Evolutionary conservation across 2,888 invertebrate species (phyloP), one percentile per base, ranked within the genome.

Genomic region (Alentia gelatinosa): DNA sequence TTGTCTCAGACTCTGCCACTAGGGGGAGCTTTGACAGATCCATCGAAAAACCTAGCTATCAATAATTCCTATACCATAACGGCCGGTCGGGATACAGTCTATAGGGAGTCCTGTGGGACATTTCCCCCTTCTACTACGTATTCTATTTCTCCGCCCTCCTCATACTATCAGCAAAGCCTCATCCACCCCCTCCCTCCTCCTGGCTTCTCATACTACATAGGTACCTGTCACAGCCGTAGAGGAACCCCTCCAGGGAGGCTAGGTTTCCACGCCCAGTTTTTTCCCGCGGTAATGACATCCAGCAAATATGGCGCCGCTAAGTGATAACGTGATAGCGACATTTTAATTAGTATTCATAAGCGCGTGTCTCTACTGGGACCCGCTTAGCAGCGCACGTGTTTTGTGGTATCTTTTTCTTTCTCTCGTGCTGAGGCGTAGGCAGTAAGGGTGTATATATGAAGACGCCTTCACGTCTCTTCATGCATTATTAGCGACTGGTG

Each of bases 261-360:
- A n/a, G 50, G 47, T 47, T 86, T 42, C 86, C 86, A 23, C 15
- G 47, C 86, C 26, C 12, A 26, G 26, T 40, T 50, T 50, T 86
- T 86, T 23, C 30, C n/a, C n/a, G n/a, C 33, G 86, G 86, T 47
- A 86, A 47, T 30, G 47, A 86, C 50, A 47, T n/a, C 47, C 26
- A 39, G 83, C 26, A 83, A 39, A n/a, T 23, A 47, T 47, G 86
- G 86, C 47, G 30, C 23, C 35, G 30, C 86, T 42, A n/a, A 47
- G 86, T 86, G 86, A 86, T 86, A 86, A 86, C 35, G 50, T 47
- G 86, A 47, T 47, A 86, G 42, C 86, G 9, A 47, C 47, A 86
- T 42, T 47, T 50, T 50, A 50, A 86, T 86, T 42, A 86, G 86
- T 47, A 86, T 42, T 86, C 86, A 86, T 47, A 47, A 26, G 86